Evolutionary conservation across 2,797 vertebrate species (phyloP).

Genomic region (Karalla daura): DNA sequence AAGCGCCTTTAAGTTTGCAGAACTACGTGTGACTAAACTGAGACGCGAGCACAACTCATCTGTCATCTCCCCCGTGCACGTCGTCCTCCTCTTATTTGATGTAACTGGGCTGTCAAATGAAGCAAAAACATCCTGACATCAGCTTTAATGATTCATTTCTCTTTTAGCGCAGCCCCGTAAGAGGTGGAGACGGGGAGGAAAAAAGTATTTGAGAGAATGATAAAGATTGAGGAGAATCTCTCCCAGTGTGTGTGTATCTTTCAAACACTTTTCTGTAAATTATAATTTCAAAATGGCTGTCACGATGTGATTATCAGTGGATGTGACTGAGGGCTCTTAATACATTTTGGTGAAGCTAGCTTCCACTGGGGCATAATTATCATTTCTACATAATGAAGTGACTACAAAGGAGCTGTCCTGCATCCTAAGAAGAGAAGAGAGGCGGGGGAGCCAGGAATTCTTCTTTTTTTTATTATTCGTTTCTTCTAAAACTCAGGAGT

Average conservation of each 20-base stretch:
- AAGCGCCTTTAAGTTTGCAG: conserved; percentile 18
- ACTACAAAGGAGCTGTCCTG: conserved; percentile 72
- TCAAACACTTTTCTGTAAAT: conserved; percentile 55
- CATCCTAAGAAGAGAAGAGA: conserved; percentile 72
- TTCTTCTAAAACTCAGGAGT: conserved; percentile 42
- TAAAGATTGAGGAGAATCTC: conserved; percentile 7
- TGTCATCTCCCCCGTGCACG: conserved; percentile 3
- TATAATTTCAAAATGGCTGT: conserved; percentile 54
- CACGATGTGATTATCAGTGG: conserved; percentile 66
- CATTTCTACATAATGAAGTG: conserved; percentile 77
- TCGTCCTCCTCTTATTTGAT: not conserved
- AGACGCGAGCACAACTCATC: conserved; percentile 11
- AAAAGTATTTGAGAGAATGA: not conserved
- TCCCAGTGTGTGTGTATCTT: not conserved
- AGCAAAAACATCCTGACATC: conserved; percentile 14
- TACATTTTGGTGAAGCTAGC: conserved; percentile 61
- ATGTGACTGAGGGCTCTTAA: conserved; percentile 68
- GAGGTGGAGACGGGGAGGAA: not conserved
- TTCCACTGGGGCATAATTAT: conserved; percentile 78
- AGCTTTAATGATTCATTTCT: conserved; percentile 19
- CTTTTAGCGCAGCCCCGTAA: conserved; percentile 4
- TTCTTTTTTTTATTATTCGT: too few species aligned
- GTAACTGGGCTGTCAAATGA: conserved; percentile 26
- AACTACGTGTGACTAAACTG: conserved; percentile 19
- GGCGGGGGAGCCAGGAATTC: conserved; percentile 18